phyloP scores from a whole-genome alignment of 2,888 invertebrate genomes.

The Eupithecia exiguata region DNA sequence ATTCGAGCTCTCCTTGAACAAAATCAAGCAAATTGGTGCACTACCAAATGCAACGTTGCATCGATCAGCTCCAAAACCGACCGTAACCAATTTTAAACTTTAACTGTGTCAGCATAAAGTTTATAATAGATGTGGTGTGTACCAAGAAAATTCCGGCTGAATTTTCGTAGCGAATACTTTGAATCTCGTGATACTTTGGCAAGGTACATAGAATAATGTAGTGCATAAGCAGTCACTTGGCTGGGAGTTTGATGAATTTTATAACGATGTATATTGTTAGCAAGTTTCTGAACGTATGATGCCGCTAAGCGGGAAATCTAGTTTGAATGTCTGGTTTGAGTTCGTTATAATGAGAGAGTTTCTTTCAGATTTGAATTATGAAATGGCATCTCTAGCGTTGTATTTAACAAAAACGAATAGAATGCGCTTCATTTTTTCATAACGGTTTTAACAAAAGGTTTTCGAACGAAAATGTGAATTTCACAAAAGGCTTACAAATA shows the following conservation, averaged over 20 bases:
- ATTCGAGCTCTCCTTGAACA: constrained; percentile 57
- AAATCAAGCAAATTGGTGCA: constrained; percentile 73
- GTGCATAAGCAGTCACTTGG: constrained; percentile 56
- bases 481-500: no score
- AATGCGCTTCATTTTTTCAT: neutral
- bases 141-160: constrained; percentile 54
- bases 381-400: neutral
- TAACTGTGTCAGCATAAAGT: constrained; percentile 42
- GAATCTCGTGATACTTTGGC: constrained; percentile 68
- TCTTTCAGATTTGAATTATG: constrained; percentile 13
- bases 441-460: neutral
- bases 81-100: constrained; percentile 43
- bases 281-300: constrained; percentile 35
- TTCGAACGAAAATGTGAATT: no score
- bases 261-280: constrained; percentile 53
- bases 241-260: constrained; percentile 63
- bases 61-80: constrained; percentile 50
- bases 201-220: constrained; percentile 61
- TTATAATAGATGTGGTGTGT: constrained; percentile 26
- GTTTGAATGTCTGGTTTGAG: constrained; percentile 12
- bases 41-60: constrained; percentile 68
- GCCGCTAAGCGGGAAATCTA: constrained; percentile 24
- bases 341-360: constrained; percentile 15
- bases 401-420: neutral
- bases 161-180: constrained; percentile 65